Conservation (phyloP, 2,113 vertebrate species). For the Dipodomys stephensi region DNA sequence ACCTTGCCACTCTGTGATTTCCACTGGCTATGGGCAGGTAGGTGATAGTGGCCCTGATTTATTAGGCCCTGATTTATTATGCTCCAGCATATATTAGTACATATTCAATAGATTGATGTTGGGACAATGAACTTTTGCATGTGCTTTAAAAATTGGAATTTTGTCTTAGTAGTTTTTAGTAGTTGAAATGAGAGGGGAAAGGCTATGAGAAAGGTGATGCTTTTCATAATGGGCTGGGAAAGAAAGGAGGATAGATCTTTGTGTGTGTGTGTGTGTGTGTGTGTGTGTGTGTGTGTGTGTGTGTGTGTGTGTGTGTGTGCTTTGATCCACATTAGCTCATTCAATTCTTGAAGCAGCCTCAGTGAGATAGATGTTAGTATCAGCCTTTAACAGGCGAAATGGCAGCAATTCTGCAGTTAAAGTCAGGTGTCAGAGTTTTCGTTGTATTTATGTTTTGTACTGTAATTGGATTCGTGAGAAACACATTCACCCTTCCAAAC, state of each 20-base stretch:
- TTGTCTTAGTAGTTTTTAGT: neutral
- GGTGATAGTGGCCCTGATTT: accelerated
- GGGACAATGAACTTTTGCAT: neutral
- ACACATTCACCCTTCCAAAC: too few species aligned
- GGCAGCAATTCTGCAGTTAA: neutral
- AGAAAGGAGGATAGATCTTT: neutral
- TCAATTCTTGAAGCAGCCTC: neutral
- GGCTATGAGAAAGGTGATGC: neutral
- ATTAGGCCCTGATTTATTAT: neutral
- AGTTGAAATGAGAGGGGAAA: neutral
- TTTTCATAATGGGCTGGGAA: neutral
- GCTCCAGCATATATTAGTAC: neutral
- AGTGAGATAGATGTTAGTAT: neutral
- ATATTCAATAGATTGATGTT: neutral
- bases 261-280: too few species aligned
- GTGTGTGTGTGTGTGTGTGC: neutral
- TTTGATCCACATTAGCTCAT: neutral
- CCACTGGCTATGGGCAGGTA: neutral
- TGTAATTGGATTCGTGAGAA: neutral
- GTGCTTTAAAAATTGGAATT: neutral
- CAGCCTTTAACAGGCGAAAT: neutral
- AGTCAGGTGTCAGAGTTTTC: neutral
- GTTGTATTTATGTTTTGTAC: neutral
- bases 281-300: too few species aligned
- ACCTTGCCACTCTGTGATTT: neutral